Evolutionary conservation across 2,888 invertebrate genomes (phyloP).

Genomic region (Machimus atricapillus): DNA sequence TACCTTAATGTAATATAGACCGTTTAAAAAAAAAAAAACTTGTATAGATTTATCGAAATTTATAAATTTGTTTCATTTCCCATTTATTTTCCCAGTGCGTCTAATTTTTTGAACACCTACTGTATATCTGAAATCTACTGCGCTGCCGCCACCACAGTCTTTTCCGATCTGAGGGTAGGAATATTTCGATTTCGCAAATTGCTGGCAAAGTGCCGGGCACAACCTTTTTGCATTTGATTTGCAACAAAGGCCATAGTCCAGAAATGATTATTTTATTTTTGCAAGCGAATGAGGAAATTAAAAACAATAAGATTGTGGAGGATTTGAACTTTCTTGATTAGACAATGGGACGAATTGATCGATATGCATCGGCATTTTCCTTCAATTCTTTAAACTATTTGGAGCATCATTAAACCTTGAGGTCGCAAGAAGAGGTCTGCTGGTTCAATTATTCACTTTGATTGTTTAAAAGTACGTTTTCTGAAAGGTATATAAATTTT

Average conservation of each 20-base stretch:
- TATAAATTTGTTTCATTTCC: too few species aligned
- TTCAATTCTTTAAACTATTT: not conserved
- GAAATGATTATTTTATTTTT: not conserved
- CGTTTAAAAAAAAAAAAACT: too few species aligned
- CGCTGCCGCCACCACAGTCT: not conserved
- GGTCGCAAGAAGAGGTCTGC: not conserved
- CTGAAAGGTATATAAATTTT: not conserved
- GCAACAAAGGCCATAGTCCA: conserved; percentile 2
- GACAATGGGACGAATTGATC: not conserved
- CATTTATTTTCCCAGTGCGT: too few species aligned
- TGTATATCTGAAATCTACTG: not conserved
- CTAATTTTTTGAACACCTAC: too few species aligned
- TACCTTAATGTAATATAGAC: too few species aligned
- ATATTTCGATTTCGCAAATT: not conserved
- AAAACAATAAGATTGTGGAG: not conserved
- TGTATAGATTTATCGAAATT: too few species aligned
- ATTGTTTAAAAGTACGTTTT: not conserved
- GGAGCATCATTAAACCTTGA: not conserved
- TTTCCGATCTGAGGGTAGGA: not conserved
- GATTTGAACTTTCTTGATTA: not conserved
- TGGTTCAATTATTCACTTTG: not conserved
- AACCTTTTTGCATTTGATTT: not conserved
- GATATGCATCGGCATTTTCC: not conserved
- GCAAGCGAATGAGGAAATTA: not conserved
- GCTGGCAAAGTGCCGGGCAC: not conserved